Conservation (phyloP, 2,113 vertebrate genomes). For the Cinclus cinclus region DNA sequence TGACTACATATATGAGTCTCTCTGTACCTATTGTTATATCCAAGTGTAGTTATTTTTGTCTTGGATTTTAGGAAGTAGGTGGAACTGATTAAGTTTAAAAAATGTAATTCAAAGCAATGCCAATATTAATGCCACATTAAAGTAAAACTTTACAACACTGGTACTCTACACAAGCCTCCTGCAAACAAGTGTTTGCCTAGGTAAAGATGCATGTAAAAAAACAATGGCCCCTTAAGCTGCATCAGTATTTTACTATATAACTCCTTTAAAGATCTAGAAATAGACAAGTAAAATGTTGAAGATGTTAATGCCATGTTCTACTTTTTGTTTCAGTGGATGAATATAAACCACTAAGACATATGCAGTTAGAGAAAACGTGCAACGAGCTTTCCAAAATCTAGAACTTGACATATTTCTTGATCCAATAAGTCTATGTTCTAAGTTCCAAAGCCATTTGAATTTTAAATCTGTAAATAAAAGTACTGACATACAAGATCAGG, state of each 20-base stretch:
- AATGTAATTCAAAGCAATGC: neutral
- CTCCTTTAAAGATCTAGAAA: neutral
- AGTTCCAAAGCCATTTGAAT: neutral
- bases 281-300: neutral
- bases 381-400: neutral
- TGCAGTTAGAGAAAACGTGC: neutral
- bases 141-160: neutral
- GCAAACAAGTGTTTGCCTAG: neutral
- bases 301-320: neutral
- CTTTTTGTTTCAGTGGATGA: neutral
- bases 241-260: neutral
- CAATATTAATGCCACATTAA: neutral
- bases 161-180: neutral
- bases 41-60: neutral
- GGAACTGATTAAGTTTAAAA: neutral
- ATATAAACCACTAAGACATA: neutral
- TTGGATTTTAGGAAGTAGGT: neutral
- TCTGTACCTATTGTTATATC: neutral
- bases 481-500: neutral
- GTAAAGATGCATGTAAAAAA: neutral
- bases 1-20: neutral
- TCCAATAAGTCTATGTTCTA: neutral
- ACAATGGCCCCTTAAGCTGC: neutral
- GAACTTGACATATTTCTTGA: neutral
- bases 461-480: neutral